phyloP scores from a whole-genome alignment of 1,140 invertebrate genomes.

The Pogonomyrmex barbatus region DNA sequence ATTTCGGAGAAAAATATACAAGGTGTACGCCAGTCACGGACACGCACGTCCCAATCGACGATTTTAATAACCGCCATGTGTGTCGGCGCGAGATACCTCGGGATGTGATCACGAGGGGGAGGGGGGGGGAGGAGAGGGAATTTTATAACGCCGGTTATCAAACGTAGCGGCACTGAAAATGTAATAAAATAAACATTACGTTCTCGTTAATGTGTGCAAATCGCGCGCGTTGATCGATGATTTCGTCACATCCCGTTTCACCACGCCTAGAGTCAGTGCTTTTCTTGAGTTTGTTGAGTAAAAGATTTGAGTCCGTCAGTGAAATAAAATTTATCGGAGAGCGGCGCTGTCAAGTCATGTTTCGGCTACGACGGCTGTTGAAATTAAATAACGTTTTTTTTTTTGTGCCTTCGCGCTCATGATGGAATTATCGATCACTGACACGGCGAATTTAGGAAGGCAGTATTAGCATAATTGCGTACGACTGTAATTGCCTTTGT shows the following conservation, averaged over 20 bases:
- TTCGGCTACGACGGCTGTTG: background rate
- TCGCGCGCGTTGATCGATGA: background rate
- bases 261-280: background rate
- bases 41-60: background rate
- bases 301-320: background rate
- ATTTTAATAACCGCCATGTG: slow-evolving; percentile 12
- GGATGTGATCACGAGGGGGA: background rate
- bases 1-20: slow-evolving; percentile 43
- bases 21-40: background rate
- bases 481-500: background rate
- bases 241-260: background rate
- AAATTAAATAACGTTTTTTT: background rate
- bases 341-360: background rate
- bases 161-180: background rate
- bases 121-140: background rate
- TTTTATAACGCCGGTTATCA: slow-evolving; percentile 32
- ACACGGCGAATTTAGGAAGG: background rate
- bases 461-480: background rate
- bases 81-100: background rate
- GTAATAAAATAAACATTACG: slow-evolving; percentile 29
- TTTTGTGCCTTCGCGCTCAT: background rate
- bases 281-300: background rate
- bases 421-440: background rate
- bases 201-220: background rate
- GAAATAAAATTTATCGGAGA: background rate